phyloP scores from a whole-genome alignment of 2,113 vertebrate species.

The Gavia stellata region DNA sequence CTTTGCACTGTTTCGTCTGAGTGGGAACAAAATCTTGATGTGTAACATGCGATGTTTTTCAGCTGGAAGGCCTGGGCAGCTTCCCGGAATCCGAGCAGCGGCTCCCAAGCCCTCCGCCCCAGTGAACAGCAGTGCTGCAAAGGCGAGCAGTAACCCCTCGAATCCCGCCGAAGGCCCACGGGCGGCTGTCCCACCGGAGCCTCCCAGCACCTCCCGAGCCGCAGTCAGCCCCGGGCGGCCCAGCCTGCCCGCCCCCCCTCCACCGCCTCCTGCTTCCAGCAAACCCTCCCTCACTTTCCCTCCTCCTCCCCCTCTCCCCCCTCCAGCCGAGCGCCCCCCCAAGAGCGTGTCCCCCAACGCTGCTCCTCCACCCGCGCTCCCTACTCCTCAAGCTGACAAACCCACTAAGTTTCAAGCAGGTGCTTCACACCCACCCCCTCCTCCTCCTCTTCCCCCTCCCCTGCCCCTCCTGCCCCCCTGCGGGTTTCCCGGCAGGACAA shows the following conservation, averaged over 20 bases:
- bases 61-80: slow-evolving; percentile 73
- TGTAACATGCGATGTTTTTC: background rate
- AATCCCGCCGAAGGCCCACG: slow-evolving; percentile 52
- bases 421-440: slow-evolving; percentile 36
- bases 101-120: slow-evolving; percentile 39
- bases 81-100: slow-evolving; percentile 54
- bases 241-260: slow-evolving; percentile 59
- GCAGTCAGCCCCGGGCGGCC: background rate
- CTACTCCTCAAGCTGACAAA: slow-evolving; percentile 65
- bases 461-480: slow-evolving; percentile 60
- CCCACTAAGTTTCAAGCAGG: slow-evolving; percentile 72
- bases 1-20: background rate
- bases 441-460: slow-evolving; percentile 67
- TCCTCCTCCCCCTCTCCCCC: slow-evolving; percentile 47
- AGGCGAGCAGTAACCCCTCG: background rate
- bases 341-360: slow-evolving; percentile 52
- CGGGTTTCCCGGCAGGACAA: slow-evolving; percentile 60
- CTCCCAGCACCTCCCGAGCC: background rate
- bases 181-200: slow-evolving; percentile 33
- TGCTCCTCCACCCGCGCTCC: slow-evolving; percentile 44
- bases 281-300: slow-evolving; percentile 51
- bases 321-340: slow-evolving; percentile 56
- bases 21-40: fast-evolving
- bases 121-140: background rate
- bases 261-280: slow-evolving; percentile 47